Evolutionary conservation across 2,888 invertebrate species (phyloP).

Genomic region (Drosophila greeni): DNA sequence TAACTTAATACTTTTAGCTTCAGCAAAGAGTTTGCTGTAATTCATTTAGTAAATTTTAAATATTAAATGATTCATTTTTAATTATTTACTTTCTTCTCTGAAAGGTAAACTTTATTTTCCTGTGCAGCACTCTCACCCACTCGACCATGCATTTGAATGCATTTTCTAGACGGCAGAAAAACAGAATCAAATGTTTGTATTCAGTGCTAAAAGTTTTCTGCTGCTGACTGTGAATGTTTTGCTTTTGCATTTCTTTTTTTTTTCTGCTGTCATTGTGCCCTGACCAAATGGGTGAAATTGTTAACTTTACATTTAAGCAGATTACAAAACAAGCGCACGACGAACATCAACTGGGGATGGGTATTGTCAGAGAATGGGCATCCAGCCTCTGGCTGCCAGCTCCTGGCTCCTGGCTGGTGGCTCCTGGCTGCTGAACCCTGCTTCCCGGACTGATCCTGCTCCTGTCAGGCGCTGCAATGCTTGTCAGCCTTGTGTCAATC

Average conservation of each 20-base stretch:
- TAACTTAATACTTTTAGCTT: background rate
- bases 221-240: slow-evolving; percentile 20
- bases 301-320: slow-evolving; percentile 72
- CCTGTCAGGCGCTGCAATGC: slow-evolving; percentile 48
- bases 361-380: slow-evolving; percentile 1
- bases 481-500: slow-evolving; percentile 47
- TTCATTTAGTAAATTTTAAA: no score
- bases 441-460: slow-evolving; percentile 30
- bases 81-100: no score
- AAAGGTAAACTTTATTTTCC: background rate
- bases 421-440: background rate
- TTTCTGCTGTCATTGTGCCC: slow-evolving; percentile 18
- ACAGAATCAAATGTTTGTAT: slow-evolving; percentile 12
- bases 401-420: background rate
- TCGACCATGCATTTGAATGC: slow-evolving; percentile 23
- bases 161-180: slow-evolving; percentile 29
- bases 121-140: slow-evolving; percentile 39
- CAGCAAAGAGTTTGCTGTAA: background rate
- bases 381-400: slow-evolving; percentile 5
- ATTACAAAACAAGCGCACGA: slow-evolving; percentile 58
- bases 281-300: slow-evolving; percentile 62
- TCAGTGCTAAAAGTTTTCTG: slow-evolving; percentile 22
- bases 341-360: slow-evolving; percentile 11
- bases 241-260: slow-evolving; percentile 18
- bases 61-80: no score